Evolutionary conservation across 2,888 invertebrate genomes (phyloP), one percentile per base, ranked within the genome.

Genomic region (Melinopterus prodromus): DNA sequence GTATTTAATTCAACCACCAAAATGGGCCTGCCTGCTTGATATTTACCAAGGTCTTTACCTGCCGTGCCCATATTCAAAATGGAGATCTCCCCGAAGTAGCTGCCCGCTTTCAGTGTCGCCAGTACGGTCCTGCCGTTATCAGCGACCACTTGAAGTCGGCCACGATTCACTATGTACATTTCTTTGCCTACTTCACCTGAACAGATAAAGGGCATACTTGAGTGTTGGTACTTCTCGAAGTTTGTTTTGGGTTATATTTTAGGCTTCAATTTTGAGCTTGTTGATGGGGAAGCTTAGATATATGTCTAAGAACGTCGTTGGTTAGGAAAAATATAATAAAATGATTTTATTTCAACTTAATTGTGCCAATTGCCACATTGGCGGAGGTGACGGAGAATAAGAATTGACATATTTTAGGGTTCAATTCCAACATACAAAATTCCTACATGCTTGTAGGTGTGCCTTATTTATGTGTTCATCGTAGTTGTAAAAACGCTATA

Each of bases 61-160:
- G 98, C 98, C 90, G 98, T 98, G 92, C 99, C 99, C 98, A 98
- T 98, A 93, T 98, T 98, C 91, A 99, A 95, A 92, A 99, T 98
- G 92, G 97, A 98, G 92, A 99, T 99, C 93, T 99, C 99, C 88
- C 99, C 99, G 92, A 99, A 99, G 94, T 99, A 99, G 90, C 98
- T 98, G 90, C 99, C 99, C 87, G 99, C 98, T 91, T 98, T 97
- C 88, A 99, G 93, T 84, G 98, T 98, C 87, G 99, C 99, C 90
- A 99, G 93, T 85, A 99, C 98, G 78, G 98, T 97, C 91, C 97
- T 95, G 85, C 97, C 97, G 90, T 98, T 97, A 91, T 98, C 97
- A 82, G 95, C 98, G 85, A 97, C 98, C 90, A 97, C 99, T 92
- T 96, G 98, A 87, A 98, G 93, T 86, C 97, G 93, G 83, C 99